phyloP scores from a whole-genome alignment of 2,797 vertebrate species.

The Taeniopygia guttata region DNA sequence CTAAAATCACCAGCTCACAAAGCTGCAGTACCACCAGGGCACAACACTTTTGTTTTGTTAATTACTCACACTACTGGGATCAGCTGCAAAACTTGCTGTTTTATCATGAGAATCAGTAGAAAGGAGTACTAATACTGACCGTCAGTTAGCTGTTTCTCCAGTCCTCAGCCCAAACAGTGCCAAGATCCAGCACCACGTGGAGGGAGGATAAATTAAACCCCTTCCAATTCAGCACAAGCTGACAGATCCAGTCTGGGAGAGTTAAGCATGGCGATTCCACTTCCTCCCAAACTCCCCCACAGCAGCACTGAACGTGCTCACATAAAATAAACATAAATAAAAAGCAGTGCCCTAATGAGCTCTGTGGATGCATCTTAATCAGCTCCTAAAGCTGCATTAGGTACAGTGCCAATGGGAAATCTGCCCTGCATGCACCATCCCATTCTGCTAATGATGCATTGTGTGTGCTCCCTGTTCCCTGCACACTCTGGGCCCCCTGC shows the following conservation, averaged over 20 bases:
- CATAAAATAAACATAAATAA: background rate
- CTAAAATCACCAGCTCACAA: background rate
- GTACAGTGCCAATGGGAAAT: background rate
- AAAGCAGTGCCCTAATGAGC: background rate
- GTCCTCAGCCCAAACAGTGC: background rate
- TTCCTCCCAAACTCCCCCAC: background rate
- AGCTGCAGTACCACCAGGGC: background rate
- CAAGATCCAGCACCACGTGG: background rate
- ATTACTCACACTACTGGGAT: background rate
- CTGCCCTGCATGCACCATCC: background rate
- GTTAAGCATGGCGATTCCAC: fast-evolving
- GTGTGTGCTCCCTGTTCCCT: background rate
- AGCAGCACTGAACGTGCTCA: background rate
- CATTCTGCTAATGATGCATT: background rate
- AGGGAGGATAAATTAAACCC: background rate
- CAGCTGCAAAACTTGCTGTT: background rate
- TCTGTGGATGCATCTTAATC: background rate
- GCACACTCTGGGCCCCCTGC: background rate
- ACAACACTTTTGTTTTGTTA: background rate
- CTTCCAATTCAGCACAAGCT: background rate
- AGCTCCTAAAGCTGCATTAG: background rate
- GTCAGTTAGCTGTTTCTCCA: background rate
- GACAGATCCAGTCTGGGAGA: background rate
- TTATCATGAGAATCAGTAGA: background rate
- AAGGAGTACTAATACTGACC: background rate